Percentiles rank a stretch among this genome's conserved stretches.
Conservation (phyloP, 2,888 invertebrate genomes). For the Drosophila nigricruria region DNA sequence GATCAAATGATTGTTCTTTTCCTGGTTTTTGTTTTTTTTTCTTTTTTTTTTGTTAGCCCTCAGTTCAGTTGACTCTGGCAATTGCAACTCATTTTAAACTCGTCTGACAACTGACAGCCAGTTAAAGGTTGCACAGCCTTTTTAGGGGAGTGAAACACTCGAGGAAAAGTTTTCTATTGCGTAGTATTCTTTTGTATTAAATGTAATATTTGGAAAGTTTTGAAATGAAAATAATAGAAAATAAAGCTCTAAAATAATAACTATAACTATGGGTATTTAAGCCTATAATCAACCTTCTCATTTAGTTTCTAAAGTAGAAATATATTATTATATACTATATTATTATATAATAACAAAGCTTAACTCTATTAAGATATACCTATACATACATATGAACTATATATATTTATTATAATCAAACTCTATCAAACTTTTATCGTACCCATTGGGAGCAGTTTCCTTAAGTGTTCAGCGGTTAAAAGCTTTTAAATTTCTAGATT, state of each 20-base stretch:
- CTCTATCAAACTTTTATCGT: not conserved
- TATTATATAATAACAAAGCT: too few species aligned
- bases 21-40: conserved; percentile 8
- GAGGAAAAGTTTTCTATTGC: not conserved
- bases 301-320: not conserved
- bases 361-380: not conserved
- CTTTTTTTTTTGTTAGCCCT: conserved; percentile 24
- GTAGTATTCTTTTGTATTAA: not conserved
- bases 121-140: conserved; percentile 18
- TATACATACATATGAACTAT: not conserved
- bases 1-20: conserved; percentile 82
- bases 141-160: conserved; percentile 19
- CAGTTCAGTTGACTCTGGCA: conserved; percentile 30
- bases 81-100: conserved; percentile 42
- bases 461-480: not conserved
- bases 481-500: not conserved
- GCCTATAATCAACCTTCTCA: not conserved
- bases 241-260: not conserved
- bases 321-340: not conserved
- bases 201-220: not conserved
- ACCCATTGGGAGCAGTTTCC: not conserved
- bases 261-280: not conserved
- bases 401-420: not conserved
- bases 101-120: conserved; percentile 47
- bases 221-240: not conserved